These are phyloP conservation scores for Clamator glandarius DNA, from an alignment of 2,797 vertebrate species.

Conservation along the genomic window DNA sequence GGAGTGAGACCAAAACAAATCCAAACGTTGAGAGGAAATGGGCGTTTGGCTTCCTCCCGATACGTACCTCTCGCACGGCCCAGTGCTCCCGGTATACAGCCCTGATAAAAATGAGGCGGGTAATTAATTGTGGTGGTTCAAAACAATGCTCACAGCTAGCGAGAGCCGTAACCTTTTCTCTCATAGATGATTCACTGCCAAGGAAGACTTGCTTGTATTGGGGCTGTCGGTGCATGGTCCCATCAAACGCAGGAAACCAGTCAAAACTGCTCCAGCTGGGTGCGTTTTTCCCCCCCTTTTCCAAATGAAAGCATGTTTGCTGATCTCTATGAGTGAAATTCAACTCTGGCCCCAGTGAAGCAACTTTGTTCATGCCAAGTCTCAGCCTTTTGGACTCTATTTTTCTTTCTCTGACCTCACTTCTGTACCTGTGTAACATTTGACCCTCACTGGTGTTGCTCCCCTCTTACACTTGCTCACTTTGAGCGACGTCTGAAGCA, in stretches of 20 bases:
- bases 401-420: background rate
- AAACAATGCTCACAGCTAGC: background rate
- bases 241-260: background rate
- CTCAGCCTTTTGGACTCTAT: background rate
- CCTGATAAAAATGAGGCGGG: background rate
- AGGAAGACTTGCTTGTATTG: background rate
- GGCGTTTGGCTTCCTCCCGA: conserved; percentile 62
- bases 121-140: background rate
- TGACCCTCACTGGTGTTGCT: background rate
- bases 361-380: background rate
- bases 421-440: background rate
- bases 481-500: background rate
- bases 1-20: conserved; percentile 45
- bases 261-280: background rate
- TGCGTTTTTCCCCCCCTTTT: fast-evolving
- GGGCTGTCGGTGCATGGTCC: background rate
- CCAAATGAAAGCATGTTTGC: background rate
- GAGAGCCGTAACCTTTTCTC: background rate
- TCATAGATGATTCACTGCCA: background rate
- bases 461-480: background rate
- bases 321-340: background rate
- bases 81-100: background rate
- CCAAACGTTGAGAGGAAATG: conserved; percentile 62
- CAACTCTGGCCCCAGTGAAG: background rate
- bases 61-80: conserved; percentile 21